These are phyloP conservation scores for Lucifuga dentata DNA, from an alignment of 2,113 vertebrate species.

Conservation along the genomic window DNA sequence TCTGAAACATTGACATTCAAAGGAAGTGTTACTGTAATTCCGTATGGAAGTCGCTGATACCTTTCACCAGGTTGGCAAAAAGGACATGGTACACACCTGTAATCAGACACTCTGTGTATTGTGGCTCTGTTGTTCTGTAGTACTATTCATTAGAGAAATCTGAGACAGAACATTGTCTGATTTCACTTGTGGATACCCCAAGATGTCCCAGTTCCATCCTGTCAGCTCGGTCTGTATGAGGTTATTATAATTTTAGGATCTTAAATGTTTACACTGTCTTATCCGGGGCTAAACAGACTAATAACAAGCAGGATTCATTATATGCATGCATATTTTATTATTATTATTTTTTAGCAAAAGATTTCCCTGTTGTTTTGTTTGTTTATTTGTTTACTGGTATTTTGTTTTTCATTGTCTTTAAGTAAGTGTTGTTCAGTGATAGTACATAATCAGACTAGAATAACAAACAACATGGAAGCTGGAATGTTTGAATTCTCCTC, in stretches of 20 bases:
- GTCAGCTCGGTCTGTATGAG: neutral
- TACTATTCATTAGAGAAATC: slow-evolving; percentile 6
- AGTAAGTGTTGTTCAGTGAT: slow-evolving; percentile 27
- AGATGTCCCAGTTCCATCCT: no score
- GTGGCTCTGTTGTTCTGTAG: slow-evolving; percentile 35
- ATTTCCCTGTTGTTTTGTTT: slow-evolving; percentile 19
- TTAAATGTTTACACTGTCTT: neutral
- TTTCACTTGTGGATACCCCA: no score
- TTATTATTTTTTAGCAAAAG: neutral
- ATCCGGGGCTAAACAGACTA: neutral
- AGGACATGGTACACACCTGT: slow-evolving; percentile 28
- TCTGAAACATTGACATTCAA: neutral
- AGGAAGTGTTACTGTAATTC: slow-evolving; percentile 5
- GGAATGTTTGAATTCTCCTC: slow-evolving; percentile 79
- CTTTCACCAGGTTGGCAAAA: slow-evolving; percentile 11
- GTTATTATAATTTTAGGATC: neutral
- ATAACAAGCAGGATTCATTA: slow-evolving; percentile 20
- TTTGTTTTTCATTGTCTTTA: slow-evolving; percentile 42
- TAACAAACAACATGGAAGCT: slow-evolving; percentile 56
- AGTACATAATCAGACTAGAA: slow-evolving; percentile 44
- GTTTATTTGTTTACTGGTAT: no score
- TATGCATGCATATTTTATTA: slow-evolving; percentile 31
- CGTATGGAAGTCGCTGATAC: slow-evolving; percentile 2
- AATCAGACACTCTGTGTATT: slow-evolving; percentile 43
- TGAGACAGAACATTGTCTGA: slow-evolving; percentile 2